phyloP scores from a whole-genome alignment of 1,140 invertebrate genomes.

The Melipona quadrifasciata region DNA sequence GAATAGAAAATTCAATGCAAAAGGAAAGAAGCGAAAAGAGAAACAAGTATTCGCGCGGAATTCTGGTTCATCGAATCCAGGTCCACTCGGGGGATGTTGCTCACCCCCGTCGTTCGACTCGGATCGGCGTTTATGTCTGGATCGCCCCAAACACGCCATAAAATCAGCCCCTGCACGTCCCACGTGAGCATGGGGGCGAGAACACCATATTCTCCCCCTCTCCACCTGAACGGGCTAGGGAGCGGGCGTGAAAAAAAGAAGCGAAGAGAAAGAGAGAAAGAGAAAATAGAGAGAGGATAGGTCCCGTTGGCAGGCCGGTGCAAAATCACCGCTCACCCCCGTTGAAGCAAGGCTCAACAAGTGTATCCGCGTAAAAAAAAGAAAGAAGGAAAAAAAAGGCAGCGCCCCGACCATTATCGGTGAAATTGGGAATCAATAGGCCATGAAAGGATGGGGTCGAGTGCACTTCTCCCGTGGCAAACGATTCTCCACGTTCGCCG shows the following conservation, averaged over 20 bases:
- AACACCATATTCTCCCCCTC: constrained; percentile 71
- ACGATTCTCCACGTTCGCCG: constrained; percentile 55
- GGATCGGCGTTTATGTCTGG: constrained; percentile 70
- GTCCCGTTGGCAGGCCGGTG: constrained; percentile 66
- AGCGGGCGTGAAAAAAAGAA: constrained; percentile 45
- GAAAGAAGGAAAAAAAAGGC: constrained; percentile 50
- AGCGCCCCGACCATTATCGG: constrained; percentile 75
- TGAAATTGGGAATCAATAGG: constrained; percentile 81
- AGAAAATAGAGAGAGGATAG: constrained; percentile 60
- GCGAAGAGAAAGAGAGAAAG: constrained; percentile 56
- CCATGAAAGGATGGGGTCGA: constrained; percentile 71
- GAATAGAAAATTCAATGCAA: too few relatives aligned
- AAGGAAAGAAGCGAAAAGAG: background rate
- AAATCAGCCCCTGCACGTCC: constrained; percentile 72
- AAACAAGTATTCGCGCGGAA: background rate
- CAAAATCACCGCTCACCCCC: constrained; percentile 65
- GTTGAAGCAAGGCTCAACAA: constrained; percentile 75
- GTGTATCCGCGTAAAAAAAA: constrained; percentile 78
- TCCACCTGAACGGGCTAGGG: constrained; percentile 6
- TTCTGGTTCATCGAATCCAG: constrained; percentile 1
- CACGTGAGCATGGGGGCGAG: constrained; percentile 75
- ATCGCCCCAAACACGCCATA: constrained; percentile 73
- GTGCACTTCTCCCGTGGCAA: constrained; percentile 44
- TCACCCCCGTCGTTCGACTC: constrained; percentile 59
- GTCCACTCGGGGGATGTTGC: constrained; percentile 40